A percentile compares a stretch with the other conserved stretches of the same genome.
These are phyloP conservation scores for Drosophila siamana DNA, from an alignment of 2,888 invertebrate genomes.

Conservation along the genomic window DNA sequence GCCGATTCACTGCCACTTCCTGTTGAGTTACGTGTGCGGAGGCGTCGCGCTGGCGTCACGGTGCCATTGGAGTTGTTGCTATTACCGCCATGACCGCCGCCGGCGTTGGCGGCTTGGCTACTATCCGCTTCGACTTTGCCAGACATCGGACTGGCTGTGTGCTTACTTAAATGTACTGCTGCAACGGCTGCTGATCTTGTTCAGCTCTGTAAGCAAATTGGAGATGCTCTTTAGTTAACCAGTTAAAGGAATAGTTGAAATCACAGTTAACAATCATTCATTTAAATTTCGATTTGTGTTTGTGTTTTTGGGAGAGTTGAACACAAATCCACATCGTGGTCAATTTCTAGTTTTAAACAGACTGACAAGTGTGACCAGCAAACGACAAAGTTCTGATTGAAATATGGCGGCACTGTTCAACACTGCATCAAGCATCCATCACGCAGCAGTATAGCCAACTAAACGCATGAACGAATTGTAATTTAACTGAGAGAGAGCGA, in stretches of 20 bases:
- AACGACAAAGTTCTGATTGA: slow-evolving; percentile 26
- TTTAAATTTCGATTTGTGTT: slow-evolving; percentile 22
- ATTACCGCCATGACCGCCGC: slow-evolving; percentile 40
- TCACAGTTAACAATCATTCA: slow-evolving; percentile 23
- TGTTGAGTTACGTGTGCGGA: slow-evolving; percentile 85
- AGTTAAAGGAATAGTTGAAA: slow-evolving; percentile 34
- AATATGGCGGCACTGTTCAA: slow-evolving; percentile 35
- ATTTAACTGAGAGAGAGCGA: slow-evolving; percentile 30
- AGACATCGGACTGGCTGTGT: slow-evolving; percentile 56
- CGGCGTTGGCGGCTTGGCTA: slow-evolving; percentile 47
- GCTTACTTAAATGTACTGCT: slow-evolving; percentile 38
- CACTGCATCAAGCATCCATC: slow-evolving; percentile 27
- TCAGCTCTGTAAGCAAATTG: slow-evolving; percentile 55
- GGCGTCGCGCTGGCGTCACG: slow-evolving; percentile 79
- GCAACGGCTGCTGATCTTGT: slow-evolving; percentile 50
- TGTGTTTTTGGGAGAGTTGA: slow-evolving; percentile 39
- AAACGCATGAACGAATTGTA: slow-evolving; percentile 54
- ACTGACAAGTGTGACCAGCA: slow-evolving; percentile 50
- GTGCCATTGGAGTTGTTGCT: slow-evolving; percentile 70
- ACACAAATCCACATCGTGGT: slow-evolving; percentile 42
- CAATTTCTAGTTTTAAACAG: slow-evolving; percentile 36
- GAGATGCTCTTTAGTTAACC: slow-evolving; percentile 26
- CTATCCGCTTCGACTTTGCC: slow-evolving; percentile 72
- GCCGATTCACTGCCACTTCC: slow-evolving; percentile 82
- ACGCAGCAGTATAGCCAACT: not conserved